Base-by-base conservation (phyloP, 2,113 vertebrate genomes). In the Coptodon rendalli region DNA sequence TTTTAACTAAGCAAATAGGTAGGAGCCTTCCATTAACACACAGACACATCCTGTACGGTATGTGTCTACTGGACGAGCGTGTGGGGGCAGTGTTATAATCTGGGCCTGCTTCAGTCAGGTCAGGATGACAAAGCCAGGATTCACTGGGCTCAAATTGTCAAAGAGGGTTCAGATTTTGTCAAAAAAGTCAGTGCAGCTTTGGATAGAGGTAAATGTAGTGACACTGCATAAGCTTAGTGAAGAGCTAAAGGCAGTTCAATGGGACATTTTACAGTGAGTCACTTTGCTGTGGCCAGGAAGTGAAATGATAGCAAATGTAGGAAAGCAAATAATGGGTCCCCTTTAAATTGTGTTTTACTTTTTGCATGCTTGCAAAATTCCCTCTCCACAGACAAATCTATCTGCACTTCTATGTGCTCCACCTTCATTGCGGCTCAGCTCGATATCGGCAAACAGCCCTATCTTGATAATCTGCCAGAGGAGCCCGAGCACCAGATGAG, bases 401-500 rank as follows among this genome's bases (percentile, higher is more conserved):
- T 29, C 68, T 3, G 68, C 24, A 76, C 2, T 12, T 48, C 43
- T 76, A 29, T 29, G 16, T 31, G 27, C 9, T 6, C 27, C 81
- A 98, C 99, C 99, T 97, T 99, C 98, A 87, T 99, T 99, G 87
- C 97, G 96, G 95, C 98, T 98, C 93, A 99, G 97, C 91, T 99
- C 97, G 2, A 99, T 99, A 89, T 99, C 97, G 0, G 98, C 98
- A 0, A 99, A 99, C 95, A 99, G 95, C 81, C 99, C 98, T 0
- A 99, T 99, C 97, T 99, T 99, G 91, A 99, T 99, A 76, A 99
- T 98, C 96, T 99, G 98, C 99, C 98, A 99, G 52, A 99, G 97
- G 3, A 99, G 97, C 14, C 98, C 98, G 14, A 99, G 96, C 36
- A 98, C 98, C 94, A 99, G 96, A 90, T 99, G 99, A 31, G 98